Evolutionary conservation across 1,140 invertebrate species (phyloP).

Genomic region (Gonioctena quinquepunctata): DNA sequence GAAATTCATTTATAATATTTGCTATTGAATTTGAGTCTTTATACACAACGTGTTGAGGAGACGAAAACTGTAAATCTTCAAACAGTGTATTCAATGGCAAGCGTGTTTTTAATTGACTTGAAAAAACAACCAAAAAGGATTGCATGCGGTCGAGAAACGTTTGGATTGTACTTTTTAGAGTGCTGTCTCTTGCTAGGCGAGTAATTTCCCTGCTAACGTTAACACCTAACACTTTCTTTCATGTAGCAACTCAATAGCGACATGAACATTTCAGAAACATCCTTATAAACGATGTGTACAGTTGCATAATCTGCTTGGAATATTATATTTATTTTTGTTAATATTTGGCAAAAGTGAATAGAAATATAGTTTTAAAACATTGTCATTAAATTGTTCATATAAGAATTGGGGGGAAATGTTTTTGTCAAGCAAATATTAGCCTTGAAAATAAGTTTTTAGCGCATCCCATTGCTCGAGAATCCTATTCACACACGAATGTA

Average conservation of each 20-base stretch:
- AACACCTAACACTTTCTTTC: constrained; percentile 1
- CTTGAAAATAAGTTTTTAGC: constrained; percentile 4
- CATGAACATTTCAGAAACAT: background rate
- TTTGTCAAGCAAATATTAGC: constrained; percentile 7
- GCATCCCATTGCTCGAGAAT: constrained; percentile 13
- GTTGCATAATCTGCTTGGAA: background rate
- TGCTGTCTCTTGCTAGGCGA: background rate
- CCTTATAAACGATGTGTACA: background rate
- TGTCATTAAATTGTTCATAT: background rate
- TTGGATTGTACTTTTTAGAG: background rate
- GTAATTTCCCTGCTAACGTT: background rate
- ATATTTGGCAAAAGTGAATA: background rate
- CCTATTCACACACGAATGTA: constrained; percentile 10
- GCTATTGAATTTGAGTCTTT: background rate
- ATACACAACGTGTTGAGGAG: background rate
- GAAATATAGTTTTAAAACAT: background rate
- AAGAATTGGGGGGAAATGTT: background rate
- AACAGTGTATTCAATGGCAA: background rate
- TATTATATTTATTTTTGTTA: constrained; percentile 8
- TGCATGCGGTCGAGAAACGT: background rate
- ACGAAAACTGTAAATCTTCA: background rate
- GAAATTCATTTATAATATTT: background rate
- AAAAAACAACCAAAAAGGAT: background rate
- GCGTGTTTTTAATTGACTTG: background rate
- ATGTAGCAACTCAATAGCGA: background rate